Base-by-base conservation (phyloP, 2,888 invertebrate genomes). In the Gortyna flavago region DNA sequence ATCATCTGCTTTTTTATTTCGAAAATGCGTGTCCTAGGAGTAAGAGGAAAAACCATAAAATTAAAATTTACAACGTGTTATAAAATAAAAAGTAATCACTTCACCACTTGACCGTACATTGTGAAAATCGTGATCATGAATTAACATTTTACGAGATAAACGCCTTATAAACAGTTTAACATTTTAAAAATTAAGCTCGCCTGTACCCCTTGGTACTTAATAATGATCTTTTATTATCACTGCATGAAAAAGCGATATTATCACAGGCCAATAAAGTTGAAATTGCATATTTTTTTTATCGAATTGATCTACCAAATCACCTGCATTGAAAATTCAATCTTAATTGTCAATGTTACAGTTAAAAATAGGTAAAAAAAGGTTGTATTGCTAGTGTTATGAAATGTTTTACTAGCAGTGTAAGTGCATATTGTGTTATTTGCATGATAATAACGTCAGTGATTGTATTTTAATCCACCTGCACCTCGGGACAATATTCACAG, bases 121-220 rank as follows among this genome's bases (percentile, higher is more conserved):
- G 57, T 83, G 77, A 74, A 80, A 71, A 85, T 83, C 87, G 76
- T 79, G 83, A 83, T 85, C 88, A 71, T 87, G 86, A 88, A 88
- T 88, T 88, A 88, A 85, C 82, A 81, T 88, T 90, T 87, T 85
- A 90, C 88, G 89, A 89, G 83, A 84, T 79, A 79, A 87, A 72
- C 64, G 80, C 64, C 79, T 75, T 84, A 78, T 86, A 85, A 85
- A 90, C 83, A 77, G 83, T 82, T 85, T 79, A 86, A 87, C 83
- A 80, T 87, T 88, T 79, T 74, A 77, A 89, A 87, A 87, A 89
- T 88, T 87, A 83, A 85, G 61, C 78, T 32, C 73, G 70, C 25
- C 72, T 81, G 69, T 79, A 41, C 77, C 35, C 54, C 8, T 3
- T 18, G 69, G 72, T 59, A 78, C 73, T 79, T 72, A 67, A 77